Evolutionary conservation across 1,140 invertebrate species (phyloP).

Genomic region (Apis laboriosa): DNA sequence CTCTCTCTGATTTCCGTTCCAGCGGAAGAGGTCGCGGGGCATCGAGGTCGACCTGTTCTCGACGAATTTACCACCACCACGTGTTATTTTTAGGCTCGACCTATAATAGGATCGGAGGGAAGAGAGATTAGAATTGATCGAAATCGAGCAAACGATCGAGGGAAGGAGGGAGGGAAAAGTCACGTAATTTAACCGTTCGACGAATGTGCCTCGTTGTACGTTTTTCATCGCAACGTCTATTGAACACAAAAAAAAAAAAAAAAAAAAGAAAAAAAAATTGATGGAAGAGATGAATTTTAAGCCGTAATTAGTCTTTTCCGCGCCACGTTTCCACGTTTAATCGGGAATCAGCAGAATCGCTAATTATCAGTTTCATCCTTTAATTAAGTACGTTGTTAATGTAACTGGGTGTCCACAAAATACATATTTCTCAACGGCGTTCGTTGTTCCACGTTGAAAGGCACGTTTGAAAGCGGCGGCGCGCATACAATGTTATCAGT

Average conservation of each 20-base stretch:
- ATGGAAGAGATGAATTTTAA: too few species aligned
- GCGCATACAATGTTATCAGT: constrained; percentile 36
- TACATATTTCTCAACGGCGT: constrained; percentile 10
- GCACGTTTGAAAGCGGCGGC: constrained; percentile 24
- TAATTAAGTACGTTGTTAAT: constrained; percentile 40
- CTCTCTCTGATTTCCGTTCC: too few species aligned
- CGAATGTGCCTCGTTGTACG: not conserved
- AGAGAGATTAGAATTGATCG: not conserved
- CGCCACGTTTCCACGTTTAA: constrained; percentile 1
- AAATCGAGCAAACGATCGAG: too few species aligned
- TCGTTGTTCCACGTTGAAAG: not conserved
- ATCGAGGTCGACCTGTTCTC: not conserved
- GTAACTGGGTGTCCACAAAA: constrained; percentile 22
- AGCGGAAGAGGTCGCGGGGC: not conserved
- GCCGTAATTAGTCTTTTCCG: constrained; percentile 19
- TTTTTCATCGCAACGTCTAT: not conserved
- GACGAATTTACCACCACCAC: not conserved
- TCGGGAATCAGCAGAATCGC: constrained; percentile 1
- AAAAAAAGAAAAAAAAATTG: not conserved
- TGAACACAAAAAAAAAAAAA: not conserved
- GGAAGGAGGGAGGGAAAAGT: too few species aligned
- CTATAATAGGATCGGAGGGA: not conserved
- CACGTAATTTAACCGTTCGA: too few species aligned
- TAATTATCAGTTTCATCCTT: constrained; percentile 27
- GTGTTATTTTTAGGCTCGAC: not conserved